These are phyloP conservation scores for Helarctos malayanus DNA, from an alignment of 2,797 vertebrate genomes.

Conservation along the genomic window DNA sequence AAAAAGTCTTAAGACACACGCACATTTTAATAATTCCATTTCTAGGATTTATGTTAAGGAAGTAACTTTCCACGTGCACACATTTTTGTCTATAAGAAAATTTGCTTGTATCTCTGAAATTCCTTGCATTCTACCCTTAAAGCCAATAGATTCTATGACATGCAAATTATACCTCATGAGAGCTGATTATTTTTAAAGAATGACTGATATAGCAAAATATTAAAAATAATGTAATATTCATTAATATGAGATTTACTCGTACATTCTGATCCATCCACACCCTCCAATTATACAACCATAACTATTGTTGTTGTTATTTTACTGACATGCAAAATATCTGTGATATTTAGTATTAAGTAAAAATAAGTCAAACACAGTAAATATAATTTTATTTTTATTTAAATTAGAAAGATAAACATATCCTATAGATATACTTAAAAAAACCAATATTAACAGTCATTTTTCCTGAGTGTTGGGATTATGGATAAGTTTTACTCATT, in stretches of 20 bases:
- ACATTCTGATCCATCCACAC: not conserved
- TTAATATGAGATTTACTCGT: not conserved
- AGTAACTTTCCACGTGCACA: constrained; percentile 13
- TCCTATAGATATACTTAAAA: not conserved
- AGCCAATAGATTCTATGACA: not conserved
- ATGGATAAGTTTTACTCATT: not conserved
- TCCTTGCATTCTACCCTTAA: not conserved
- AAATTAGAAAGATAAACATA: not conserved
- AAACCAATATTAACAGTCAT: not conserved
- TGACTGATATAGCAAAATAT: not conserved
- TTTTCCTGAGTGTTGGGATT: not conserved
- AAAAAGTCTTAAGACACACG: not conserved
- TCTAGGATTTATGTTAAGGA: constrained; percentile 21
- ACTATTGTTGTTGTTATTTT: not conserved
- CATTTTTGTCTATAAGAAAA: not conserved
- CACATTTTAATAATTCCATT: not conserved
- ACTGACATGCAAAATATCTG: not conserved
- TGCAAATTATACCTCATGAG: not conserved
- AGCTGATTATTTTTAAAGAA: not conserved
- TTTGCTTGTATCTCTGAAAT: not conserved
- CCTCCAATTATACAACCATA: not conserved
- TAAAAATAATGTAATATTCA: not conserved
- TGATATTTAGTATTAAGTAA: not conserved
- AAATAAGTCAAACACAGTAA: not conserved
- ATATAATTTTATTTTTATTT: not conserved